phyloP scores from a whole-genome alignment of 2,113 vertebrate genomes.

The Galeopterus variegatus region DNA sequence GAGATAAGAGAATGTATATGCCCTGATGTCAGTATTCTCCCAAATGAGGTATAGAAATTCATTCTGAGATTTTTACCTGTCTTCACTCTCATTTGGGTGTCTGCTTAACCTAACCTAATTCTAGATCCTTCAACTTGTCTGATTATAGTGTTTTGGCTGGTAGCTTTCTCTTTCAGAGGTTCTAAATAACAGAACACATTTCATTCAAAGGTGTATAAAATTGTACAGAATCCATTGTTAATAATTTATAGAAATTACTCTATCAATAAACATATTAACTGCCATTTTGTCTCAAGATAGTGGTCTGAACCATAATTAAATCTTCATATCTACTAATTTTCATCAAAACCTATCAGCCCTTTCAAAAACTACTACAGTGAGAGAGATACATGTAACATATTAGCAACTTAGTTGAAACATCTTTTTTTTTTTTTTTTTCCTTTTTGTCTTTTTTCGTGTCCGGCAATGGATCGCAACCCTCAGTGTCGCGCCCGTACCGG shows the following conservation, averaged over 20 bases:
- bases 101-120: background rate
- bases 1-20: background rate
- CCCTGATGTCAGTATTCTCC: background rate
- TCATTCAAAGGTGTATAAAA: background rate
- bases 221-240: background rate
- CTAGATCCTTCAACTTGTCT: background rate
- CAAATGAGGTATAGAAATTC: background rate
- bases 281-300: slow-evolving; percentile 29
- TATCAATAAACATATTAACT: slow-evolving; percentile 14
- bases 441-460: too few species aligned
- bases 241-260: background rate
- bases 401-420: background rate
- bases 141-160: background rate
- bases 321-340: background rate
- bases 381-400: slow-evolving; percentile 9
- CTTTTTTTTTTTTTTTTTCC: too few species aligned
- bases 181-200: background rate
- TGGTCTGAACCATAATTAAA: background rate
- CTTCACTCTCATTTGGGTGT: background rate
- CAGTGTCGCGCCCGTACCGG: too few species aligned
- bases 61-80: background rate
- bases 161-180: background rate
- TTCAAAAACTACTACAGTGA: slow-evolving; percentile 49
- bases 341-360: slow-evolving; percentile 4
- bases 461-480: too few species aligned